Percentiles rank a stretch among this genome's conserved stretches.
Evolutionary conservation across 2,113 vertebrate species (phyloP).

Genomic region (Megaceryle torquata): DNA sequence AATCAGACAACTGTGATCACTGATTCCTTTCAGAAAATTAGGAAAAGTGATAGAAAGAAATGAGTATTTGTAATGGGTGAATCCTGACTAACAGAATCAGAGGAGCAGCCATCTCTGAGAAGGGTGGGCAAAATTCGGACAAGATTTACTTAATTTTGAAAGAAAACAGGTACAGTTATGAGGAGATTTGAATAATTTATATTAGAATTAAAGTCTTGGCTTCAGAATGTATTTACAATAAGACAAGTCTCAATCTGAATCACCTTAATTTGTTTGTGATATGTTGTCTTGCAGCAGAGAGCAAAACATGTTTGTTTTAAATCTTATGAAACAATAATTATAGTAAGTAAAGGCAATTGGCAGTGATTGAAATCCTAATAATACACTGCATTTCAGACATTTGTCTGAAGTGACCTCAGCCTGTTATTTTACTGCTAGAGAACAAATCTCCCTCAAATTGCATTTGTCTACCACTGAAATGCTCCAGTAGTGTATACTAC

Average conservation of each 20-base stretch:
- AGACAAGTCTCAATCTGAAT: neutral
- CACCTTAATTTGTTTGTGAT: slow-evolving; percentile 26
- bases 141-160: neutral
- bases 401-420: slow-evolving; percentile 37
- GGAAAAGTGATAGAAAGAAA: neutral
- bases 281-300: slow-evolving; percentile 29
- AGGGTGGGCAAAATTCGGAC: neutral
- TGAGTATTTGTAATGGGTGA: neutral
- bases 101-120: neutral
- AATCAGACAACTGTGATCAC: neutral
- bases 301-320: slow-evolving; percentile 5
- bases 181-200: neutral
- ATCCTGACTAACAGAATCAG: neutral
- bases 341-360: slow-evolving; percentile 59
- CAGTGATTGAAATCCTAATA: slow-evolving; percentile 49
- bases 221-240: neutral
- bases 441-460: slow-evolving; percentile 55
- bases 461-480: neutral
- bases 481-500: neutral
- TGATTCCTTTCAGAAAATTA: neutral
- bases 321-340: slow-evolving; percentile 59
- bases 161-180: neutral
- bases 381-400: slow-evolving; percentile 32
- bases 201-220: neutral
- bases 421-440: slow-evolving; percentile 51